Conservation (phyloP, 2,113 vertebrate species). For the Leuciscus idus region DNA sequence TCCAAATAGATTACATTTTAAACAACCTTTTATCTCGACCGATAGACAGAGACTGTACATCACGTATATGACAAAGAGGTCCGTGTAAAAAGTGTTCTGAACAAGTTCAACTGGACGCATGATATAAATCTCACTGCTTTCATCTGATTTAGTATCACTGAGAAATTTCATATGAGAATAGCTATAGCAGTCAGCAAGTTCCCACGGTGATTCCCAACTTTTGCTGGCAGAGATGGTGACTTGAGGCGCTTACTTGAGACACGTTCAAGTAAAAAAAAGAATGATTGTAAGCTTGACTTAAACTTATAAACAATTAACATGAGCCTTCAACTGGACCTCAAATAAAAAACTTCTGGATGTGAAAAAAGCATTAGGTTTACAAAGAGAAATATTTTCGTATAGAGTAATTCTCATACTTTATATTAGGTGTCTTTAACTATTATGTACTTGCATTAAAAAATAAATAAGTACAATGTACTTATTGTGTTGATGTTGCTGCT, state of each 20-base stretch:
- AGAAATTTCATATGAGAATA: not conserved
- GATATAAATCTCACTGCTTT: not conserved
- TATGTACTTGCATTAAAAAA: too few species aligned
- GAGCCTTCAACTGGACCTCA: not conserved
- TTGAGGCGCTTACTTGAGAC: not conserved
- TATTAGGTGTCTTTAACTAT: too few species aligned
- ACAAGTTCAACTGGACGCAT: not conserved
- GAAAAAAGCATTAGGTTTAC: not conserved
- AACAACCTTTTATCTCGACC: constrained; percentile 14
- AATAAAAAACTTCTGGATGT: not conserved
- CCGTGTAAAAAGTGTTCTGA: not conserved
- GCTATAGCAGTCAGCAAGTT: not conserved
- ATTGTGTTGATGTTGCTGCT: too few species aligned
- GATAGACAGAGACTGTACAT: constrained; percentile 21
- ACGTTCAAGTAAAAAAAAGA: not conserved
- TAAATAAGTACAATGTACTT: too few species aligned
- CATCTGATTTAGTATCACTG: not conserved
- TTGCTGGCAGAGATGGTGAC: constrained; percentile 11
- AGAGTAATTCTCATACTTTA: too few species aligned
- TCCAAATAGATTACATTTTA: constrained; percentile 22
- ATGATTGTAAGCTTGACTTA: not conserved
- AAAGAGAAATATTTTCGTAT: too few species aligned
- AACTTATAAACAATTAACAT: not conserved
- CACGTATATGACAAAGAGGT: constrained; percentile 1
- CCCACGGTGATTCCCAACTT: not conserved